A percentile compares a stretch with the other conserved stretches of the same genome.
These are phyloP conservation scores for Amazona vittata DNA, from an alignment of 2,113 vertebrate genomes.

Conservation along the genomic window DNA sequence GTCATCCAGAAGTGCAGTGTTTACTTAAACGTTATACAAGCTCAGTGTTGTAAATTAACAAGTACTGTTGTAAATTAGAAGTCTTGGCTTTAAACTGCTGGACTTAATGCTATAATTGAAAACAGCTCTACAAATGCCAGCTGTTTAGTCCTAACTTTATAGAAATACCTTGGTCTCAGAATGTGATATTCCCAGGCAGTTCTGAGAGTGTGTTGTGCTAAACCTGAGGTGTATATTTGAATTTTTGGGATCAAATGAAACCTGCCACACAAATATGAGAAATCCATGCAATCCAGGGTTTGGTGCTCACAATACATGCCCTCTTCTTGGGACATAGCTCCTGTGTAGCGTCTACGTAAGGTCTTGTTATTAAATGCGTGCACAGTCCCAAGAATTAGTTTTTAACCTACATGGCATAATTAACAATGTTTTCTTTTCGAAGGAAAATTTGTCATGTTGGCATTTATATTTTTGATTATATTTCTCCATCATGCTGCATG, in stretches of 20 bases:
- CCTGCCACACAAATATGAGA: not conserved
- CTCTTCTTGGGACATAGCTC: not conserved
- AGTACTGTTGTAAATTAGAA: slow-evolving; percentile 62
- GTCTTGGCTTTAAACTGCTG: slow-evolving; percentile 64
- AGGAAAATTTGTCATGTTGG: not conserved
- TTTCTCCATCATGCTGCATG: not conserved
- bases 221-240: not conserved
- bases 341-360: not conserved
- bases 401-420: not conserved
- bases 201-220: not conserved
- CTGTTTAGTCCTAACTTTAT: slow-evolving; percentile 28
- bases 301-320: not conserved
- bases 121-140: slow-evolving; percentile 56
- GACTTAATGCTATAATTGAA: slow-evolving; percentile 63
- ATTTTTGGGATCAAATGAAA: not conserved
- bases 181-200: not conserved
- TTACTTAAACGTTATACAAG: slow-evolving; percentile 64
- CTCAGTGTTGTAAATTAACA: slow-evolving; percentile 67
- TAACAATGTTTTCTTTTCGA: not conserved
- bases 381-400: not conserved
- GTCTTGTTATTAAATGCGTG: not conserved
- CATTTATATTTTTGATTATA: not conserved
- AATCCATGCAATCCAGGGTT: not conserved
- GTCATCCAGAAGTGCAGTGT: slow-evolving; percentile 62
- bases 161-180: slow-evolving; percentile 47